Base-by-base conservation (phyloP, 2,888 invertebrate genomes). In the Tolmerus cingulatus region DNA sequence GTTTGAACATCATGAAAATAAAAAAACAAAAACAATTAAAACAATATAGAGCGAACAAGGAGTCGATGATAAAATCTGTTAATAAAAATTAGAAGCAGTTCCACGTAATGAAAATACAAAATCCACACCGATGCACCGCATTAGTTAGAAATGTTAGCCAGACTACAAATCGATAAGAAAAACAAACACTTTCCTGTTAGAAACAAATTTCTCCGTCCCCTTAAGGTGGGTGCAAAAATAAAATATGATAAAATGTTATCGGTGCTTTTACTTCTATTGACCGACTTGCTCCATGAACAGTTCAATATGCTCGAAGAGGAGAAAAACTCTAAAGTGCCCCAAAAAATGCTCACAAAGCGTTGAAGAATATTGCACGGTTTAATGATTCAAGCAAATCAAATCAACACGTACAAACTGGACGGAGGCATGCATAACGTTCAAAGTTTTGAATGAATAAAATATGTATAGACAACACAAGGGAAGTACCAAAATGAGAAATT, bases 311-410 rank as follows among this genome's bases (percentile, higher is more conserved):
- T 46, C 12, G 12, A 84, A 40, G 74, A 84, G 74, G 30, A 74
- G n/a, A 74, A 84, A 43, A 84, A 66, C 19, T 66, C 55, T 66
- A 19, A 76, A 30, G 84, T 86, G 74, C 74, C 86, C 76, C 76
- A 76, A 74, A 86, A 74, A 46, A 76, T 86, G 86, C 74, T 74
- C 86, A 86, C 74, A 86, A 76, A 76, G 30, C 86, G 40, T n/a
- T 34, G 66, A 55, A 30, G 19, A 34, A 55, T 16, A n/a, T 84
- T 57, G 19, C 66, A 66, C 57, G 34, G 37, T 84, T 74, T n/a
- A 76, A 76, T 76, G 43, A 74, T 30, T 23, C 19, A 74, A 43
- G 27, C 27, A 74, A 86, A 34, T 27, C 14, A 86, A 74, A 27
- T 27, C 66, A 12, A 55, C 16, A 82, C 19, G 57, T 27, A 82